A percentile compares a stretch with the other conserved stretches of the same genome.
These are phyloP conservation scores for Aphelocoma californica DNA, from an alignment of 2,797 vertebrate species.

Conservation along the genomic window DNA sequence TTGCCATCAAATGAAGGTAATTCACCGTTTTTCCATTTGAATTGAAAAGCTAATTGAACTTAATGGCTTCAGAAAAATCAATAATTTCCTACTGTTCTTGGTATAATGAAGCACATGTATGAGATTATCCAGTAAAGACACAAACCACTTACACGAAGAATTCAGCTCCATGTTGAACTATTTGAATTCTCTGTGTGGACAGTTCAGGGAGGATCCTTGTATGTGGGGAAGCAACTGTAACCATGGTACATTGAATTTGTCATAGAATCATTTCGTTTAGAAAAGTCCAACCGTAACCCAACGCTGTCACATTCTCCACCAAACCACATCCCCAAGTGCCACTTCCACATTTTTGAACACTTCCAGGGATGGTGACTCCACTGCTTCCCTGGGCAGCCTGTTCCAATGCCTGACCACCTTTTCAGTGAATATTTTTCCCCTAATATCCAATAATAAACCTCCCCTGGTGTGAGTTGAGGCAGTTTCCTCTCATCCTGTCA, in stretches of 20 bases:
- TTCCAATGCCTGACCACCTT: background rate
- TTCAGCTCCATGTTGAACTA: slow-evolving; percentile 51
- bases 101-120: slow-evolving; percentile 64
- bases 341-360: background rate
- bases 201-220: background rate
- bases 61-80: slow-evolving; percentile 78
- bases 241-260: background rate
- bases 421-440: background rate
- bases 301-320: background rate
- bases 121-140: slow-evolving; percentile 68
- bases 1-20: slow-evolving; percentile 65
- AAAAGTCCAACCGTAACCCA: background rate
- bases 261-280: background rate
- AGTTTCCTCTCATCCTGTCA: background rate
- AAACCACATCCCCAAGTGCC: background rate
- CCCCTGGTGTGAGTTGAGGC: background rate
- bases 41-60: slow-evolving; percentile 78
- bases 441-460: background rate
- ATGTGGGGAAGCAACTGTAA: background rate
- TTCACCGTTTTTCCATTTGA: slow-evolving; percentile 73
- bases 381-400: background rate
- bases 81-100: slow-evolving; percentile 77
- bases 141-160: slow-evolving; percentile 69
- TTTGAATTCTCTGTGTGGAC: slow-evolving; percentile 55
- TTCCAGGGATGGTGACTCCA: background rate